phyloP scores from a whole-genome alignment of 1,140 invertebrate species.

The Lepidurus couesii region DNA sequence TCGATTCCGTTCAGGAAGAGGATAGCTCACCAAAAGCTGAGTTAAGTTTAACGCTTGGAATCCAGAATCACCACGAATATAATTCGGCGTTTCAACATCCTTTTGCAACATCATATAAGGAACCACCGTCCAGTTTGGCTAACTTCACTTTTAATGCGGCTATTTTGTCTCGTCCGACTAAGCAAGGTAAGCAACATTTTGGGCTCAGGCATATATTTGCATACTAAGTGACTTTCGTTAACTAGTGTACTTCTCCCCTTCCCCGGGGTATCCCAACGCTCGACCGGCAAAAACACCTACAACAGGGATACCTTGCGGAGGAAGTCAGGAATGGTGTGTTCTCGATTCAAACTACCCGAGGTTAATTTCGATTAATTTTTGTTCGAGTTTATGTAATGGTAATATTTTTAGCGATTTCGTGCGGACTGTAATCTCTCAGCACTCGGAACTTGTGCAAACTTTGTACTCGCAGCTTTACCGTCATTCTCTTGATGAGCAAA shows the following conservation, averaged over 20 bases:
- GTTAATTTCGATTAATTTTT: not conserved
- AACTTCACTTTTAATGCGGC: not conserved
- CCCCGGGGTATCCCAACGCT: not conserved
- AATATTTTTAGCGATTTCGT: conserved; percentile 29
- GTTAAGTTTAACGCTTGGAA: not conserved
- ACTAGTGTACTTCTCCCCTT: not conserved
- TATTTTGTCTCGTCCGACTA: not conserved
- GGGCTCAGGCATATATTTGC: not conserved
- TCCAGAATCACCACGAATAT: not conserved
- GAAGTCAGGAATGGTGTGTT: not conserved
- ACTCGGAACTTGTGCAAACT: conserved; percentile 12
- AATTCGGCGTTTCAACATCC: not conserved
- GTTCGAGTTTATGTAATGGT: not conserved
- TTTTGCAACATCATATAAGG: not conserved
- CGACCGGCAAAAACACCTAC: not conserved
- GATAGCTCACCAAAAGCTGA: not conserved
- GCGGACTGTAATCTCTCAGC: not conserved
- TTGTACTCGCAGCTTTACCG: conserved; percentile 28
- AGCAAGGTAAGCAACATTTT: not conserved
- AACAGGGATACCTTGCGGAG: not conserved
- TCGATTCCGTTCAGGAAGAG: not conserved
- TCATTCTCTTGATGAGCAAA: conserved; percentile 23
- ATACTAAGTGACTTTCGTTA: not conserved
- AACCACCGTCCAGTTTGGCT: not conserved
- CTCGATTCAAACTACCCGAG: not conserved